Percentiles rank a stretch among this genome's conserved stretches.
Evolutionary conservation across 2,888 invertebrate species (phyloP).

Genomic region (Ditylenchus weischeri): DNA sequence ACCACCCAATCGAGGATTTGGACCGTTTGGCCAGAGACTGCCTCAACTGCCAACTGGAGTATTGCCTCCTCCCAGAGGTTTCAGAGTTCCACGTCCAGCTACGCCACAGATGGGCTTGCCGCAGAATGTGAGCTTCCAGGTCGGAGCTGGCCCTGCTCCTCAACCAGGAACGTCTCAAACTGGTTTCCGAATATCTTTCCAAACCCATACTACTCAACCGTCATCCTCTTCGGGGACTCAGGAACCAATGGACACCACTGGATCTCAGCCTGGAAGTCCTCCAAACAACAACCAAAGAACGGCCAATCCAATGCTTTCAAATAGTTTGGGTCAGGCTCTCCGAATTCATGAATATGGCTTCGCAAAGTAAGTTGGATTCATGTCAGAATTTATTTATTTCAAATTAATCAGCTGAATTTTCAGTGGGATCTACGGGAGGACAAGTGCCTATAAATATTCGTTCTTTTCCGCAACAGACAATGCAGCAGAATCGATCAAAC

Average conservation of each 20-base stretch:
- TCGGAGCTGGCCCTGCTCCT: neutral
- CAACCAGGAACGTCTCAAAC: neutral
- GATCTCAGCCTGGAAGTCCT: neutral
- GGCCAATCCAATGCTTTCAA: constrained; percentile 2
- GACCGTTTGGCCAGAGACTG: no score
- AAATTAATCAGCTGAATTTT: no score
- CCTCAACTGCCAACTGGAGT: no score
- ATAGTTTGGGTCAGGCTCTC: constrained; percentile 8
- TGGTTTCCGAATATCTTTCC: constrained; percentile 1
- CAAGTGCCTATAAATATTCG: no score
- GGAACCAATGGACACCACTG: constrained; percentile 4
- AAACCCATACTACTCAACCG: constrained; percentile 6
- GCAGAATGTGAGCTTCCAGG: constrained; percentile 1
- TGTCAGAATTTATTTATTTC: neutral
- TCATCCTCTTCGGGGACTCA: neutral
- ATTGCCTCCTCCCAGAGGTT: neutral
- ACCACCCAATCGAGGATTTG: no score
- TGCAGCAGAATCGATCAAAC: no score
- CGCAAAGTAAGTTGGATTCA: constrained; percentile 5
- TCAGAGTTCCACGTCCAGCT: neutral
- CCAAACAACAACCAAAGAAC: neutral
- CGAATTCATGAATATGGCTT: constrained; percentile 5
- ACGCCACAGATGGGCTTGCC: neutral
- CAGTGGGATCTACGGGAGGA: no score
- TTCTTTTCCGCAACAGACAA: no score